A percentile compares a stretch with the other conserved stretches of the same genome.
Evolutionary conservation across 2,888 invertebrate genomes (phyloP).

Genomic region (Myathropa florea): DNA sequence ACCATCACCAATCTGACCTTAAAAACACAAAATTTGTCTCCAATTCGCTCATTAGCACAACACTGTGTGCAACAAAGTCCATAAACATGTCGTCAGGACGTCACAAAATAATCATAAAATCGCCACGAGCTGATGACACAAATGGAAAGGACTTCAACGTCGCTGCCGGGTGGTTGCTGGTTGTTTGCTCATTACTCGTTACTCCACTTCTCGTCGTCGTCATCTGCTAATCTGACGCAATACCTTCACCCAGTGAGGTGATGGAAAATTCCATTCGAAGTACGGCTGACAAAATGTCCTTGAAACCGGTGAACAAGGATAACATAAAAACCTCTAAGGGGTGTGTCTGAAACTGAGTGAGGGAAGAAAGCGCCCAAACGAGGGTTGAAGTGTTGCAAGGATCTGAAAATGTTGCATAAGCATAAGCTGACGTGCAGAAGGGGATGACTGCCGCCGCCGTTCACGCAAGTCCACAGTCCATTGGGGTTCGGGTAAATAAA

Average conservation of each 20-base stretch:
- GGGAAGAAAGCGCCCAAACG: background rate
- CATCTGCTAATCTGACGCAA: conserved; percentile 35
- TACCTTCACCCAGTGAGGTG: background rate
- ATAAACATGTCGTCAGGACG: background rate
- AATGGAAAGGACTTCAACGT: background rate
- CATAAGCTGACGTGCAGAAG: background rate
- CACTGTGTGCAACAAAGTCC: background rate
- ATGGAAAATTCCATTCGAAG: conserved; percentile 38
- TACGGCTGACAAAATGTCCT: conserved; percentile 26
- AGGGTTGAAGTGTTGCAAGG: background rate
- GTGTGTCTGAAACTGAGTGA: conserved; percentile 28
- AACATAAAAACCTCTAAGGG: conserved; percentile 2
- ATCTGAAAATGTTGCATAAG: conserved; percentile 13
- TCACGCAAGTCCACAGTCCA: background rate
- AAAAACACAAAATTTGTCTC: too few relatives aligned
- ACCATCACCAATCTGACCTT: too few relatives aligned
- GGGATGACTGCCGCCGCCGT: too few relatives aligned
- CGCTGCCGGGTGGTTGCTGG: background rate
- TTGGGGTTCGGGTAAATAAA: conserved; percentile 8
- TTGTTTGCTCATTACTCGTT: background rate
- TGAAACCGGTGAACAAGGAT: conserved; percentile 28
- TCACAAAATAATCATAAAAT: background rate
- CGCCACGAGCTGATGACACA: background rate
- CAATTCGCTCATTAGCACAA: background rate
- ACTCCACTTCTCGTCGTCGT: background rate